Evolutionary conservation across 2,888 invertebrate genomes (phyloP), one percentile per base, ranked within the genome.

Genomic region (Drosophila picticornis): DNA sequence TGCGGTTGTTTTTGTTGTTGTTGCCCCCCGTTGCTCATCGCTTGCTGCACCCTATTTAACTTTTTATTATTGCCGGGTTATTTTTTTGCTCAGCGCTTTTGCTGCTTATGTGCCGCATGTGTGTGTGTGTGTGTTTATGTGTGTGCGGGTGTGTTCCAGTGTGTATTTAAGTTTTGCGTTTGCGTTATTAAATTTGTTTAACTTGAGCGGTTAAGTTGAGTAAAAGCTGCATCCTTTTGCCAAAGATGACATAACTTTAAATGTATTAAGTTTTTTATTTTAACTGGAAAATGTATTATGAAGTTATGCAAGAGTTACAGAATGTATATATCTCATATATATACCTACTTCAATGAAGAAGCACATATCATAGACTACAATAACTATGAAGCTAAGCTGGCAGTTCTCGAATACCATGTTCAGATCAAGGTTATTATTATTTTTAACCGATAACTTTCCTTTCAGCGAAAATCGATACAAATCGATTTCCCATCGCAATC

Each of bases 1-100:
- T 52, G 51, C 11, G 34, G 51, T 36, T 52, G 43, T 19, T 60
- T 38, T 27, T 68, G 31, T 11, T 58, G 38, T 22, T 51, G 38
- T 48, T 63, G 46, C 29, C 22, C 43, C 56, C 13, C 46, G 61
- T 72, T 74, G 80, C 75, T 83, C 71, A 76, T 79, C 80, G 75
- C 82, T 77, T 84, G 83, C 85, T 81, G 85, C 90, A 88, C 90
- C 88, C 90, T 88, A 77, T 81, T 83, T 88, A 81, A 81, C 86
- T 81, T 90, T 76, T 76, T 82, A 78, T 84, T 80, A 78, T 80
- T 78, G 65, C 53, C 52, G 71, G 51, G 57, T 52, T 46, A 51
- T 68, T 55, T n/a, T 38, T 59, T 80, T 71, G 67, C 72, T 71
- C 71, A 62, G 65, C 50, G 55, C 51, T 77, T 62, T 60, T 58